These are phyloP conservation scores for Pocillopora verrucosa DNA, from an alignment of 64 coral and sea anemone genomes.

Conservation along the genomic window DNA sequence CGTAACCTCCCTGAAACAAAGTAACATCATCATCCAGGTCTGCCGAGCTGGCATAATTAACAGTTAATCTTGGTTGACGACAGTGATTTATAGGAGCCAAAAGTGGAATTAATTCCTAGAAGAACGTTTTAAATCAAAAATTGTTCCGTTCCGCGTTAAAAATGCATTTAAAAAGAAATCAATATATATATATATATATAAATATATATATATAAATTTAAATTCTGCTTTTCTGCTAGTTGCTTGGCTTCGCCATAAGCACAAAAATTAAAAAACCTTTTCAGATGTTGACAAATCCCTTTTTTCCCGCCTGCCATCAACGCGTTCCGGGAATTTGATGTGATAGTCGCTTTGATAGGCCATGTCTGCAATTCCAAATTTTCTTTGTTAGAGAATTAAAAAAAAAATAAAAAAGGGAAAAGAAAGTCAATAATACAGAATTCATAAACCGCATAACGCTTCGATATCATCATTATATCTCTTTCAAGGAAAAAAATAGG, in stretches of 20 bases:
- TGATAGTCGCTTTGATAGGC: not conserved
- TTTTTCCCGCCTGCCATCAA: slow-evolving; percentile 13
- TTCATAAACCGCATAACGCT: too few relatives aligned
- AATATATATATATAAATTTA: too few relatives aligned
- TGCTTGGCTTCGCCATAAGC: too few relatives aligned
- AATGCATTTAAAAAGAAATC: too few relatives aligned
- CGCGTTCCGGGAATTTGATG: slow-evolving; percentile 31
- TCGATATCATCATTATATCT: not conserved
- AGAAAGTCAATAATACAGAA: not conserved
- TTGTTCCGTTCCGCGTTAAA: too few relatives aligned
- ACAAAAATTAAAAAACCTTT: slow-evolving; percentile 5
- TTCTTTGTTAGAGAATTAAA: not conserved
- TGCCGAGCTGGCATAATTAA: too few relatives aligned
- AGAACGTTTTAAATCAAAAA: too few relatives aligned
- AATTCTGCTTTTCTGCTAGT: too few relatives aligned
- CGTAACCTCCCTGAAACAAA: slow-evolving; percentile 43
- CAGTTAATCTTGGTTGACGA: not conserved
- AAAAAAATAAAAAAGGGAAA: not conserved
- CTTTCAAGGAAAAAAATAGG: not conserved
- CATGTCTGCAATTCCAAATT: not conserved
- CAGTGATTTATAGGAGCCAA: not conserved
- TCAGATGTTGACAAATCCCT: slow-evolving; percentile 43
- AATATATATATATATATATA: too few relatives aligned
- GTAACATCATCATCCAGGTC: not conserved
- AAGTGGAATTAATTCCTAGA: too few relatives aligned